These are phyloP conservation scores for Nasonia oneida DNA, from an alignment of 2,888 invertebrate genomes.

Conservation along the genomic window DNA sequence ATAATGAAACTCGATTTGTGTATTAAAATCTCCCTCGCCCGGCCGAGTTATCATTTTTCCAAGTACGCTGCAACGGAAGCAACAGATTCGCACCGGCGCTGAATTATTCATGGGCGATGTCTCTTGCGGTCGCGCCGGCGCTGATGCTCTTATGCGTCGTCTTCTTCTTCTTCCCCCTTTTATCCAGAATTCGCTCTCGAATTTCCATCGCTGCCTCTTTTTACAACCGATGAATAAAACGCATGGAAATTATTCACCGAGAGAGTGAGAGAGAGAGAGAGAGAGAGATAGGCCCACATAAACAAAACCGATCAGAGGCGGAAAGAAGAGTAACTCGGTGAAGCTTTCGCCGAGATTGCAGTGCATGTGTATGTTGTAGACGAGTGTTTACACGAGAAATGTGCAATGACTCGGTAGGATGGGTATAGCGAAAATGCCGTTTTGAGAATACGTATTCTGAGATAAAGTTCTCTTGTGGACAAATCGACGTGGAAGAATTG, in stretches of 20 bases:
- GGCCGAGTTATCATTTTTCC: constrained; percentile 13
- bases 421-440: too few relatives aligned
- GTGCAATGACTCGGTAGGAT: too few relatives aligned
- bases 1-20: constrained; percentile 52
- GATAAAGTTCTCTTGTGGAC: too few relatives aligned
- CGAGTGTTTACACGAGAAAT: neutral
- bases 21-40: constrained; percentile 32
- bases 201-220: constrained; percentile 37
- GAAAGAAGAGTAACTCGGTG: neutral
- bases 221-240: neutral
- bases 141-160: neutral
- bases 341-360: constrained; percentile 40
- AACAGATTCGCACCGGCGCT: constrained; percentile 65
- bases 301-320: neutral
- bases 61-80: constrained; percentile 56
- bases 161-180: neutral
- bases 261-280: neutral
- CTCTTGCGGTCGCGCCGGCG: constrained; percentile 24
- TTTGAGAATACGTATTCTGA: too few relatives aligned
- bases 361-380: neutral
- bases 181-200: constrained; percentile 1
- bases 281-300: neutral
- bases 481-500: too few relatives aligned
- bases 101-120: constrained; percentile 67
- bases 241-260: neutral